Evolutionary conservation across 92 coral and sea anemone genomes (phyloP), one percentile per base, ranked within the genome.

Genomic region (Desmophyllum pertusum): DNA sequence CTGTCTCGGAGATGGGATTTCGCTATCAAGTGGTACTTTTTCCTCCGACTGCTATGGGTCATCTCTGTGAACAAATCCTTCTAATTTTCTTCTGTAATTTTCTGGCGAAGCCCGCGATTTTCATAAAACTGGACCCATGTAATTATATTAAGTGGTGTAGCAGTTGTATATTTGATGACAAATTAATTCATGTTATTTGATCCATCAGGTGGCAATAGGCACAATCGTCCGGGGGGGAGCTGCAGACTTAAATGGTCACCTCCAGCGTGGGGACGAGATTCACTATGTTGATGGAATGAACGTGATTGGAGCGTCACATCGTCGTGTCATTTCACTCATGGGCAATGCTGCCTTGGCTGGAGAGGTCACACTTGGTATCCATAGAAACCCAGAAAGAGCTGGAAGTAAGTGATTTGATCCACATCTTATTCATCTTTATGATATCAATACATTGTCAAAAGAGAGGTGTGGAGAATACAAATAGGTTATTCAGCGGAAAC

Each of bases 211-310:
- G 38, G 87, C 99, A 17, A 89, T 97, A 10, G 99, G 98, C 29
- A 97, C 98, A 66, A 91, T 97, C 41, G 98, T 97, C 18, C 89
- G 96, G 33, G 95, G 95, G 53, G 92, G 98, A 69, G 90, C 99
- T 4, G 99, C 99, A 14, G 98, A 94, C 73, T 42, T 86, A 35
- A 93, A 93, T 36, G 98, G 95, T 11, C 86, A 88, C 0, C 83
- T 97, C 11, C 87, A 87, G 69, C 88, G 94, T 33, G 98, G 96
- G 18, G 99, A 97, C 46, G 95, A 94, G 79, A 97, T 97, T 62
- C 78, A 94, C n/a, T 64, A 86, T 38, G 94, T 97, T 33, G 96
- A 97, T 65, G 95, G 92, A 74, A 88, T 87, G 23, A 94, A 81
- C 63, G 98, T 97, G 30, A 87, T 91, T 43, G 99, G 95, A 30